Conservation (phyloP, 2,888 invertebrate genomes). For the Norana najaformis region DNA sequence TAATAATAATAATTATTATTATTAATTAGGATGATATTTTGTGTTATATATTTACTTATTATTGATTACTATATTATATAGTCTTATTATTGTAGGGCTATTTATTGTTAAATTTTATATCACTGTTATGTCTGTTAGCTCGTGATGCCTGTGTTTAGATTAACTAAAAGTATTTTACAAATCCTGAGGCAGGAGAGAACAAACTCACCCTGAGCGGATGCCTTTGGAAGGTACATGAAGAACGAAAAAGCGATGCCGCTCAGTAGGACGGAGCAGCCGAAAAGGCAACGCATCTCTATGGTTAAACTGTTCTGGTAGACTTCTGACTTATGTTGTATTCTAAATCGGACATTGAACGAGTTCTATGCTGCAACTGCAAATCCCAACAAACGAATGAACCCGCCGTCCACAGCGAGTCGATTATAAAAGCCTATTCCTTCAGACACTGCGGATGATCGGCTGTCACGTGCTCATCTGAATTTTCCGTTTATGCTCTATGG, state of each 20-base stretch:
- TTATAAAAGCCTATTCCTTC: neutral
- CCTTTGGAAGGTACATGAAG: neutral
- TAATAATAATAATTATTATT: too few relatives aligned
- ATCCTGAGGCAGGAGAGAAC: neutral
- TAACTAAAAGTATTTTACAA: neutral
- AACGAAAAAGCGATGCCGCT: neutral
- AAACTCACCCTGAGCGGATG: neutral
- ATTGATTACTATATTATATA: too few relatives aligned
- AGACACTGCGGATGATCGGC: neutral
- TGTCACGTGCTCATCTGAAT: neutral
- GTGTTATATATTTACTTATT: too few relatives aligned
- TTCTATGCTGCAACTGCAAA: neutral
- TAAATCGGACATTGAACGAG: neutral
- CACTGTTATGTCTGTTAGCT: neutral
- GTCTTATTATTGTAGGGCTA: too few relatives aligned
- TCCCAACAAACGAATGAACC: neutral
- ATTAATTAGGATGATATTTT: too few relatives aligned
- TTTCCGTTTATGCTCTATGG: neutral
- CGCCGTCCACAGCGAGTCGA: neutral
- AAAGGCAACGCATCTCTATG: neutral
- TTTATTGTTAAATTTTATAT: too few relatives aligned
- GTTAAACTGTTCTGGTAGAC: neutral
- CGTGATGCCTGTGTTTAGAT: neutral
- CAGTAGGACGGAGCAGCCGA: neutral
- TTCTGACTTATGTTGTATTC: neutral